These are phyloP conservation scores for Pseudomyrmex gracilis DNA, from an alignment of 1,140 invertebrate genomes.

Conservation along the genomic window DNA sequence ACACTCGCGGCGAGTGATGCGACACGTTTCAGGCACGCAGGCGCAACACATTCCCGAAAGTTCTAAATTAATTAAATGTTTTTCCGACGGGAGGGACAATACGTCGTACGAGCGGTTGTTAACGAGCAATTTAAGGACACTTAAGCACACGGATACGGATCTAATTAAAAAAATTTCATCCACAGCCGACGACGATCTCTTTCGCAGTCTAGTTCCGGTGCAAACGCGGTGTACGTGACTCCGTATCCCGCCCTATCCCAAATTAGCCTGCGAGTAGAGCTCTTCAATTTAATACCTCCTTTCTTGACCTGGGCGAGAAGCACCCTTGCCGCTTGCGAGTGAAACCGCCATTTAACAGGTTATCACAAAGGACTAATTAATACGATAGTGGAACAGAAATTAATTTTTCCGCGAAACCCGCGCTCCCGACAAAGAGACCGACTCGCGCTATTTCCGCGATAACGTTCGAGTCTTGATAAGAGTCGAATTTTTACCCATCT, in stretches of 20 bases:
- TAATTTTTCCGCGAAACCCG: conserved; percentile 27
- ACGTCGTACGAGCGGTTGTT: conserved; percentile 3
- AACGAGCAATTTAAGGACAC: conserved; percentile 50
- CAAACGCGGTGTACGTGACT: conserved; percentile 54
- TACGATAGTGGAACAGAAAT: conserved; percentile 52
- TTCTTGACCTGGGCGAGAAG: conserved; percentile 67
- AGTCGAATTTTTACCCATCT: conserved; percentile 26
- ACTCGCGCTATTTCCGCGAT: conserved; percentile 5
- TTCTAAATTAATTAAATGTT: conserved; percentile 37
- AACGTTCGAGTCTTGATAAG: conserved; percentile 18
- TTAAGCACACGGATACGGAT: conserved; percentile 46
- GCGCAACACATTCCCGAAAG: background rate
- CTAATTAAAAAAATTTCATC: conserved; percentile 56
- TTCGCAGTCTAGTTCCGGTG: conserved; percentile 1
- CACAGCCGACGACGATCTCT: background rate
- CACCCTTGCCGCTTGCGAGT: conserved; percentile 32
- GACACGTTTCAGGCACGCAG: background rate
- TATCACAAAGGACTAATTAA: conserved; percentile 60
- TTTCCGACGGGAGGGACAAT: background rate
- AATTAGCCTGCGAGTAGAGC: conserved; percentile 61
- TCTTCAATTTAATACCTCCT: conserved; percentile 70
- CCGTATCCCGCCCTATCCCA: conserved; percentile 57
- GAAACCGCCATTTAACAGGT: conserved; percentile 29
- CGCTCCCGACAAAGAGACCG: too few species aligned
- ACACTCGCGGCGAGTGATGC: background rate